Base-by-base conservation (phyloP, 2,888 invertebrate genomes). In the Drosophila sordidula region DNA sequence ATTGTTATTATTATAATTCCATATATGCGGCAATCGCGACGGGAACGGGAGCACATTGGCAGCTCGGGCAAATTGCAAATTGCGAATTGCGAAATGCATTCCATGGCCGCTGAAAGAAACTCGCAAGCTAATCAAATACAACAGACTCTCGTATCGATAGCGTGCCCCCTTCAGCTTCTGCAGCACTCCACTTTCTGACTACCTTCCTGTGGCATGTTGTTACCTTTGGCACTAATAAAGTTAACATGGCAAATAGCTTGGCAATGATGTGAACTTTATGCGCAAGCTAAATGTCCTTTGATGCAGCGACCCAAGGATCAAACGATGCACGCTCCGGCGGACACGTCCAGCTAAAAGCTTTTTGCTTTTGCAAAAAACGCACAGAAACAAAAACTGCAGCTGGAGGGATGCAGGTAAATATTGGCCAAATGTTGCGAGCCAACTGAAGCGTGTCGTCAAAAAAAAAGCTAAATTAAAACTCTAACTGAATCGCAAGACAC, bases 231-330 rank as follows among this genome's bases (percentile, higher is more conserved):
- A 70, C 72, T 83, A 83, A 83, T 84, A 83, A 70, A 75, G 83
- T 83, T 83, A 83, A 84, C 84, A 75, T 79, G 77, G 77, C 87
- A 68, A 86, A 86, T 74, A 83, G 70, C 70, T 77, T 67, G 66
- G 52, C 80, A 66, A 78, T 74, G 70, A 82, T 75, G 83, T 67
- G 79, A 78, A 76, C 79, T 72, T 84, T 83, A 83, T 83, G 87
- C 74, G 76, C 80, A 82, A 80, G 78, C 76, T 66, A 80, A 83
- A 83, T 86, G 83, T 83, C 81, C 76, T 78, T 86, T 80, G 73
- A 86, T 78, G 80, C 75, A 69, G 52, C 73, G 36, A 51, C 46
- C 46, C 57, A 62, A 67, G 52, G 41, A 71, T 67, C 70, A 71
- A 71, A 56, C 46, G 57, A 49, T 41, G 18, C 36, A 74, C 70